These are phyloP conservation scores for Chaetodon trifascialis DNA, from an alignment of 2,113 vertebrate genomes.

Conservation along the genomic window DNA sequence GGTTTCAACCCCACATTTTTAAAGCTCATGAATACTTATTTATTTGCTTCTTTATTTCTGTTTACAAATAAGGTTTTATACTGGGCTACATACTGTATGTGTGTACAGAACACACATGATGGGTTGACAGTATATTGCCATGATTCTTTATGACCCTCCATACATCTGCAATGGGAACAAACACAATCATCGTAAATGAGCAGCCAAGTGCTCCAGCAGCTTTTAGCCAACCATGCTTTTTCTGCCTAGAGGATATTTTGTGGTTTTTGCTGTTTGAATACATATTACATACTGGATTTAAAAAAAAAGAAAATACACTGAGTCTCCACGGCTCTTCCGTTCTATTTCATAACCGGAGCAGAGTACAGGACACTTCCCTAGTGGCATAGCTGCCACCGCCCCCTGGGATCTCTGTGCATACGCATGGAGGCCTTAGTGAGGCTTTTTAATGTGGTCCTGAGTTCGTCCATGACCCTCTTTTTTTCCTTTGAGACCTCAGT, in stretches of 20 bases:
- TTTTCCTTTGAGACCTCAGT: conserved; percentile 32
- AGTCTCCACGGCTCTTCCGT: conserved; percentile 41
- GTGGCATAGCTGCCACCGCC: conserved; percentile 13
- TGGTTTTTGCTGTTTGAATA: conserved; percentile 45
- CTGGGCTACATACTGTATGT: neutral
- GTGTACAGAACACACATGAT: neutral
- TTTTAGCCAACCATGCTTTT: conserved; percentile 27
- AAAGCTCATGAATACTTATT: neutral
- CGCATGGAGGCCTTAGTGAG: conserved; percentile 27
- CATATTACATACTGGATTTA: conserved; percentile 5
- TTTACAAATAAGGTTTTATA: neutral
- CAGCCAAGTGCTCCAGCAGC: conserved; percentile 42
- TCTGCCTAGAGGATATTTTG: conserved; percentile 31
- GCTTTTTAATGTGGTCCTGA: conserved; percentile 42
- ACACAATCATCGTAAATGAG: conserved; percentile 37
- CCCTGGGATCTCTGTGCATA: conserved; percentile 20
- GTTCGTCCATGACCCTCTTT: conserved; percentile 39
- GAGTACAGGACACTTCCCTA: conserved; percentile 43
- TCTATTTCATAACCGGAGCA: conserved; percentile 36
- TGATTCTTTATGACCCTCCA: conserved; percentile 17
- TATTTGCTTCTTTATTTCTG: neutral
- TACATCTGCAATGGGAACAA: conserved; percentile 32
- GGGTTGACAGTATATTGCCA: neutral
- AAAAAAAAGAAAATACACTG: neutral
- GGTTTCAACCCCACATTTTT: neutral